Evolutionary conservation across 2,113 vertebrate species (phyloP).

Genomic region (Ciconia stormi): DNA sequence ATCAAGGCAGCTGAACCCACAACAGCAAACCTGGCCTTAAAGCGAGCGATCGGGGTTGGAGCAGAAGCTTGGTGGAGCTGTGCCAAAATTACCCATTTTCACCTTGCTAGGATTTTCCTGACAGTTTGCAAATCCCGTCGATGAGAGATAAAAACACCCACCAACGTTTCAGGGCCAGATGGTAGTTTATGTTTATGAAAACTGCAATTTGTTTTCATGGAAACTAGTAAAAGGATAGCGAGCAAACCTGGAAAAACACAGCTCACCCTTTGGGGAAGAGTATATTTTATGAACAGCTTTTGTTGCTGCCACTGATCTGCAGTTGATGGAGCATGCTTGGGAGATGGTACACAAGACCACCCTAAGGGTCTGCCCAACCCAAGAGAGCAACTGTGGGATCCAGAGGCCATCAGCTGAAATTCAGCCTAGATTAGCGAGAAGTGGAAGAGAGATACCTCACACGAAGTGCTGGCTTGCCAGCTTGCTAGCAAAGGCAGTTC

Average conservation of each 20-base stretch:
- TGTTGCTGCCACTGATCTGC: not conserved
- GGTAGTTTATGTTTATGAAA: slow-evolving; percentile 49
- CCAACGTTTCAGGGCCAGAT: slow-evolving; percentile 29
- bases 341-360: not conserved
- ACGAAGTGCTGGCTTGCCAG: not conserved
- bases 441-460: not conserved
- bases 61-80: not conserved
- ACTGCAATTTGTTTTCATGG: slow-evolving; percentile 44
- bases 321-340: not conserved
- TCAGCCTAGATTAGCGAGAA: not conserved
- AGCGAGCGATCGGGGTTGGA: accelerated
- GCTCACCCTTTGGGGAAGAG: not conserved
- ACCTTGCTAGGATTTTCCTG: slow-evolving; percentile 37
- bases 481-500: not conserved
- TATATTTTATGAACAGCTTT: not conserved
- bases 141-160: slow-evolving; percentile 7
- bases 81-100: not conserved
- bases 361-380: not conserved
- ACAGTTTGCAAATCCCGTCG: not conserved
- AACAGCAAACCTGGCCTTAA: not conserved
- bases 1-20: not conserved
- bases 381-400: not conserved
- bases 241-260: slow-evolving; percentile 8
- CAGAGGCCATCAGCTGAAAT: not conserved
- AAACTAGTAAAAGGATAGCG: not conserved